Percentiles rank a stretch among this genome's conserved stretches.
Evolutionary conservation across 2,113 vertebrate species (phyloP).

Genomic region (Vulpes ferrilata): DNA sequence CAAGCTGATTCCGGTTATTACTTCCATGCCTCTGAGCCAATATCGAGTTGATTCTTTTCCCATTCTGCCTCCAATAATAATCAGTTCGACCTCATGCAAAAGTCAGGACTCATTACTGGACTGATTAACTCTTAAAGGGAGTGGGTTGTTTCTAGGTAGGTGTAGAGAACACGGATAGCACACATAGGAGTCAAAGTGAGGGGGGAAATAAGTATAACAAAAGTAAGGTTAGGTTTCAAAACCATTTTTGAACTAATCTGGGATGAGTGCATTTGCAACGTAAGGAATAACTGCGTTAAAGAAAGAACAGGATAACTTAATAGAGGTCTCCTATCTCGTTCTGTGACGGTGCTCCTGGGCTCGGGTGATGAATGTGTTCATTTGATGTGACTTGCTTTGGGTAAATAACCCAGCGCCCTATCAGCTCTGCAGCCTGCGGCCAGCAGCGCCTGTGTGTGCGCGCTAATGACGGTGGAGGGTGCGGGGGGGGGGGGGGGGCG

Average conservation of each 20-base stretch:
- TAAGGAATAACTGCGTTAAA: not conserved
- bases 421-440: slow-evolving; percentile 13
- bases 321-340: slow-evolving; percentile 23
- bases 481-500: slow-evolving; percentile 50
- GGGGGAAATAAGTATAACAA: not conserved
- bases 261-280: not conserved
- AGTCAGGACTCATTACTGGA: not conserved
- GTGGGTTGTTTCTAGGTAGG: not conserved
- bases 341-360: slow-evolving; percentile 45
- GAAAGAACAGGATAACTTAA: slow-evolving; percentile 40
- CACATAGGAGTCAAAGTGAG: not conserved
- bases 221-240: slow-evolving; percentile 39
- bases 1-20: not conserved
- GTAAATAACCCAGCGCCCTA: slow-evolving; percentile 62
- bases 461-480: slow-evolving; percentile 61
- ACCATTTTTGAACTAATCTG: not conserved
- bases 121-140: not conserved
- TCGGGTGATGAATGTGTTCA: slow-evolving; percentile 64
- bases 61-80: not conserved
- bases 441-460: slow-evolving; percentile 4
- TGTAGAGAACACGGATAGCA: not conserved
- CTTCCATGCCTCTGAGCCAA: not conserved
- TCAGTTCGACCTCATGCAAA: not conserved
- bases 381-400: slow-evolving; percentile 61
- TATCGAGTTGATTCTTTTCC: not conserved